A percentile compares a stretch with the other conserved stretches of the same genome.
These are phyloP conservation scores for Paracentrotus lividus DNA, from an alignment of 53 echinoderm and acorn worm genomes.

Conservation along the genomic window DNA sequence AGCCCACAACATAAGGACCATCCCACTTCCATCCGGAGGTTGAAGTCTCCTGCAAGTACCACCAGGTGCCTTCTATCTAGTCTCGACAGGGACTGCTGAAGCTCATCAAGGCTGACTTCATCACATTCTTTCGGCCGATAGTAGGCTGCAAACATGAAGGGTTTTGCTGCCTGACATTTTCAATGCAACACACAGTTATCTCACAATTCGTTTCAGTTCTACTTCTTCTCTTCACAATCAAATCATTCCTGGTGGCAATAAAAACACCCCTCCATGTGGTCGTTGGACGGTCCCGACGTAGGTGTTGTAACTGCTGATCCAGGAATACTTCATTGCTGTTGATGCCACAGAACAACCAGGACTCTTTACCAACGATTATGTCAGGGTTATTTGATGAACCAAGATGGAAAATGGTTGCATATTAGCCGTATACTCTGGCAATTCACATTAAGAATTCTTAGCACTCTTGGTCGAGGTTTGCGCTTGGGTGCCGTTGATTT, in stretches of 20 bases:
- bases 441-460: not conserved
- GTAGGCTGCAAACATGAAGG: not conserved
- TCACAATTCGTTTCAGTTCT: not conserved
- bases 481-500: not conserved
- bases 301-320: too few species aligned
- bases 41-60: conserved; percentile 39
- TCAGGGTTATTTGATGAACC: conserved; percentile 67
- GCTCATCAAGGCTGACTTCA: too few species aligned
- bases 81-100: not conserved
- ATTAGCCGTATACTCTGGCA: conserved; percentile 68
- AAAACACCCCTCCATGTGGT: too few species aligned
- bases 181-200: not conserved
- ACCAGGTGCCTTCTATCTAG: not conserved
- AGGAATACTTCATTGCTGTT: conserved; percentile 73
- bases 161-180: not conserved
- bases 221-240: not conserved
- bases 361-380: conserved; percentile 69
- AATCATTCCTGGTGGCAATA: too few species aligned
- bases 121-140: not conserved
- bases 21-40: conserved; percentile 57
- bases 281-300: not conserved
- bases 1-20: not conserved
- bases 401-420: conserved; percentile 29
- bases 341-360: conserved; percentile 64
- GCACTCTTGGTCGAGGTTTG: conserved; percentile 4